Conservation (phyloP, 2,797 vertebrate genomes). For the Neosalanx taihuensis region DNA sequence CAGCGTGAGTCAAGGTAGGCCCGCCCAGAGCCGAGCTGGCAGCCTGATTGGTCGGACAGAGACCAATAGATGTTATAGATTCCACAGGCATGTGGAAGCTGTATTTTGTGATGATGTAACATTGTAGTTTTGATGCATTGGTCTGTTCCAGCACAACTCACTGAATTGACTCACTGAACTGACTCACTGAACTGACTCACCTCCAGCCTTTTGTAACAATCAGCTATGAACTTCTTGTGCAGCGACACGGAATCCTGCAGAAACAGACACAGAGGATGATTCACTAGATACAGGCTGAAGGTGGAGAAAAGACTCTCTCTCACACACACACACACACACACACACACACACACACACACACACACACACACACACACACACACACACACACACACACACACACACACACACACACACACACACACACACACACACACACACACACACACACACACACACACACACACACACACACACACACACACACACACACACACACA, state of each 20-base stretch:
- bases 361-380: slow-evolving; percentile 57
- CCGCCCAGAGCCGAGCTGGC: slow-evolving; percentile 96
- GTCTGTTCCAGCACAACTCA: neutral
- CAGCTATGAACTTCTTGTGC: slow-evolving; percentile 99
- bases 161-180: too few species aligned
- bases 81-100: neutral
- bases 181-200: slow-evolving; percentile 62
- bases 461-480: neutral
- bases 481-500: slow-evolving; percentile 70
- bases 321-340: neutral
- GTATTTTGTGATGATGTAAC: neutral
- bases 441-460: neutral
- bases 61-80: too few species aligned
- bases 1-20: slow-evolving; percentile 95
- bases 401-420: slow-evolving; percentile 58
- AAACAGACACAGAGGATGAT: neutral
- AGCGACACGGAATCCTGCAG: slow-evolving; percentile 94
- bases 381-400: slow-evolving; percentile 59
- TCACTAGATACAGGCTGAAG: neutral
- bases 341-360: neutral
- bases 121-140: neutral
- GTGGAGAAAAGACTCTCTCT: neutral
- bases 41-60: slow-evolving; percentile 66
- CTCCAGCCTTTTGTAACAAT: slow-evolving; percentile 97
- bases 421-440: slow-evolving; percentile 72